A percentile compares a stretch with the other conserved stretches of the same genome.
Conservation (phyloP, 2,888 invertebrate species). For the Aquatica leii region DNA sequence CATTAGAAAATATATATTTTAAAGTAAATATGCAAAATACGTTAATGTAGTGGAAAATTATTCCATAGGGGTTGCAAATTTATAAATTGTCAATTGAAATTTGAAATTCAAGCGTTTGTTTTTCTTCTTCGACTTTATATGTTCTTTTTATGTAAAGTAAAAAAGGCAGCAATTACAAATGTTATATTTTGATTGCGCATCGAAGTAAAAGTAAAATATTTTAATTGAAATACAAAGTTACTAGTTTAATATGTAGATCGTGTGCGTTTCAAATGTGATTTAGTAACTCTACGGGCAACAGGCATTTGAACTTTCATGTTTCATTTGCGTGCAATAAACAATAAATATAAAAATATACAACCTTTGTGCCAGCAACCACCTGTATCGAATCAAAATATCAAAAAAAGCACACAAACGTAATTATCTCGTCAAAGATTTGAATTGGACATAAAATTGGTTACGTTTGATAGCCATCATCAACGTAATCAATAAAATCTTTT, state of each 20-base stretch:
- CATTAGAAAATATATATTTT: conserved; percentile 23
- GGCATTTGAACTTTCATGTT: conserved; percentile 26
- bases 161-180: no score
- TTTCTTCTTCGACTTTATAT: no score
- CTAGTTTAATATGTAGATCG: conserved; percentile 4
- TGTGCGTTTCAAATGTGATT: conserved; percentile 20
- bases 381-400: conserved; percentile 19
- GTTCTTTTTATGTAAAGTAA: no score
- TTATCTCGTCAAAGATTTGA: no score
- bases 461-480: no score
- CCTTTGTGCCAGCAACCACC: conserved; percentile 33
- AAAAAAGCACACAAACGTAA: not conserved
- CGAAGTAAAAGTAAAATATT: not conserved
- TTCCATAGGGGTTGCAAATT: conserved; percentile 15
- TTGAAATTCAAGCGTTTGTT: not conserved
- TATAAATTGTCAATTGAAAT: conserved; percentile 11
- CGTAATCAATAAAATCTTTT: no score
- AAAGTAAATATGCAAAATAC: conserved; percentile 13
- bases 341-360: conserved; percentile 30
- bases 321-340: conserved; percentile 30
- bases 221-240: conserved; percentile 10
- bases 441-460: no score
- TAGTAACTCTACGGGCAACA: conserved; percentile 21
- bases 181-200: not conserved
- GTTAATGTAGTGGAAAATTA: conserved; percentile 19